Base-by-base conservation (phyloP, 2,888 invertebrate species). In the Glaucopsyche alexis region DNA sequence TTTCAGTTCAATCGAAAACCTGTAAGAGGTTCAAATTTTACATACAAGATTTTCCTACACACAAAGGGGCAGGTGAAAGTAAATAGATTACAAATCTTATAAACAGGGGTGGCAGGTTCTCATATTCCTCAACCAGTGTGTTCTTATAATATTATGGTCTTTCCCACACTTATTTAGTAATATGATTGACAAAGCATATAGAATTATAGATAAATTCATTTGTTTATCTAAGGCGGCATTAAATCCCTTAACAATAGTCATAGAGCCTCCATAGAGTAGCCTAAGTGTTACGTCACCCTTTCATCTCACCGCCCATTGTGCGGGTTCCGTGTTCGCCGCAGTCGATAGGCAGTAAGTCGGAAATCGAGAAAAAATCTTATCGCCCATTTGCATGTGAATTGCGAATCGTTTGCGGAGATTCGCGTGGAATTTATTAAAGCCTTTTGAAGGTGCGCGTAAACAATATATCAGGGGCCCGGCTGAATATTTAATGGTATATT, bases 221-320 rank as follows among this genome's bases (percentile, higher is more conserved):
- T 60, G 60, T 74, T 74, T 72, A 74, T 72, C 60, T 60, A 60
- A 60, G 60, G 14, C 29, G 29, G 60, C 13, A 60, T 60, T 75
- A 75, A 75, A 74, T 72, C 74, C 75, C 72, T 65, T 71, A 75
- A 76, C 74, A 75, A 74, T 76, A 72, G 76, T 77, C 76, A 76
- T 73, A 73, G 74, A 71, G 71, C 45, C 70, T 66, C 65, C 65
- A 42, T 47, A 13, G 29, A 14, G 60, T 60, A 29, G 29, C 73
- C 71, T 66, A 29, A 69, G 72, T 65, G 40, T 67, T 72, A 88
- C 90, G 88, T 88, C 87, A 88, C 80, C 83, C 90, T 91, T 91
- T 91, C 87, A 91, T 90, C 90, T 90, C 77, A 82, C 91, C 91
- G 91, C 80, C 89, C 81, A 90, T 91, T 91, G 91, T 90, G 85